Evolutionary conservation across 2,113 vertebrate species (phyloP).

Genomic region (Nycticryphes semicollaris): DNA sequence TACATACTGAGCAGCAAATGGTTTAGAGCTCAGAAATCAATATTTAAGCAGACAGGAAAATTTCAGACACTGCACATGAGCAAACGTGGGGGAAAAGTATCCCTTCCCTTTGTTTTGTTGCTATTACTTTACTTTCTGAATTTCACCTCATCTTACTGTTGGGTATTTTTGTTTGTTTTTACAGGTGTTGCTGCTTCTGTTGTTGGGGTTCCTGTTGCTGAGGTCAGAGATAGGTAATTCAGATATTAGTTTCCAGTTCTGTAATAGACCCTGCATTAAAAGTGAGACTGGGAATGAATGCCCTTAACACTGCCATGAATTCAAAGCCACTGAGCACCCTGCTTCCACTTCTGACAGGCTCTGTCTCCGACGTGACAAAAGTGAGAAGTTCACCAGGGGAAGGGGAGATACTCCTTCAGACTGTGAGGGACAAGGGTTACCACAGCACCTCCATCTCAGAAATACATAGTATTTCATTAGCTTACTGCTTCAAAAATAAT

Average conservation of each 20-base stretch:
- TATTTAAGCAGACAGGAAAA: slow-evolving; percentile 18
- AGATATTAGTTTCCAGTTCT: background rate
- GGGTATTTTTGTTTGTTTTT: background rate
- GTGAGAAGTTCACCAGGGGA: background rate
- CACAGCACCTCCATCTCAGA: background rate
- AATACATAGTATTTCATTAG: background rate
- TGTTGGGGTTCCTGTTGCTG: background rate
- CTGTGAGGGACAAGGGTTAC: background rate
- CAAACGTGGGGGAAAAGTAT: background rate
- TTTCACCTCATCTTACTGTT: background rate
- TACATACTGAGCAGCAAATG: slow-evolving; percentile 9
- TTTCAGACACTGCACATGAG: background rate
- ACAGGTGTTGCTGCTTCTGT: background rate
- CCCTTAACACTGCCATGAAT: background rate
- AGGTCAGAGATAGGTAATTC: background rate
- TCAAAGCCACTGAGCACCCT: background rate
- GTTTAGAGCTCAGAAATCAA: slow-evolving; percentile 14
- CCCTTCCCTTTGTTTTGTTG: background rate
- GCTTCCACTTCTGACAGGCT: background rate
- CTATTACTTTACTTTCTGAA: background rate
- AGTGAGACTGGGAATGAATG: background rate
- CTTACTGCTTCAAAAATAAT: background rate
- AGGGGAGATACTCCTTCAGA: background rate
- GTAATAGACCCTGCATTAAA: background rate
- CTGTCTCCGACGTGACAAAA: background rate